A percentile compares a stretch with the other conserved stretches of the same genome.
phyloP scores from a whole-genome alignment of 2,797 vertebrate species.

The Galagoides demidoff region DNA sequence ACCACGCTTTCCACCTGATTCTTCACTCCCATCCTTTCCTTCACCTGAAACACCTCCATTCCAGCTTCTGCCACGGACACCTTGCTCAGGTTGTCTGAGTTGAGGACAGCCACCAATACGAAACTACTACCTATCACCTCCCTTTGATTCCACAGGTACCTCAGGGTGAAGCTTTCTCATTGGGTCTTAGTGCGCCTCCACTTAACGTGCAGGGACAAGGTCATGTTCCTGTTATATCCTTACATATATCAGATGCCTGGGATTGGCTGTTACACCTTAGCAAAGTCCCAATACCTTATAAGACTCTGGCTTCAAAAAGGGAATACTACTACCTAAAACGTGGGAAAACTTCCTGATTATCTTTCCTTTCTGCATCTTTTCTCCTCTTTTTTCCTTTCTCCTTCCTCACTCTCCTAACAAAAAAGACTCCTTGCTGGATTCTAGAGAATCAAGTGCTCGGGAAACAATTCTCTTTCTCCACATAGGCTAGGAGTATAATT shows the following conservation, averaged over 20 bases:
- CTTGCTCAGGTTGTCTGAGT: not conserved
- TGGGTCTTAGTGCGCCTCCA: not conserved
- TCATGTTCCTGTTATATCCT: not conserved
- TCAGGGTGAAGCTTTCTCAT: not conserved
- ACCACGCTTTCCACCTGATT: not conserved
- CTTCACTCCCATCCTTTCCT: not conserved
- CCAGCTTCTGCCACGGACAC: not conserved
- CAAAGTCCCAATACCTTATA: not conserved
- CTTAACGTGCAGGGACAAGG: not conserved
- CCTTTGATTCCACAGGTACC: not conserved
- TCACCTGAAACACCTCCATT: not conserved
- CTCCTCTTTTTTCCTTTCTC: not conserved
- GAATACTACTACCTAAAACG: not conserved
- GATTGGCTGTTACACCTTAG: not conserved
- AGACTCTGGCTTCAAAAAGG: not conserved
- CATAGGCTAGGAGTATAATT: not conserved
- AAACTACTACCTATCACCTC: not conserved
- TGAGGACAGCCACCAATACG: not conserved
- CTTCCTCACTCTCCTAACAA: not conserved
- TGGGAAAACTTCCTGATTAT: not conserved
- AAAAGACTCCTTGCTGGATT: not conserved
- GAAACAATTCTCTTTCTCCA: slow-evolving; percentile 7
- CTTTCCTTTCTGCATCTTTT: not conserved
- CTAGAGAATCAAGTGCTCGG: not conserved
- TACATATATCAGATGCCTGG: not conserved